A percentile compares a stretch with the other conserved stretches of the same genome.
Conservation (phyloP, 2,797 vertebrate genomes). For the Centropyge bicolor region DNA sequence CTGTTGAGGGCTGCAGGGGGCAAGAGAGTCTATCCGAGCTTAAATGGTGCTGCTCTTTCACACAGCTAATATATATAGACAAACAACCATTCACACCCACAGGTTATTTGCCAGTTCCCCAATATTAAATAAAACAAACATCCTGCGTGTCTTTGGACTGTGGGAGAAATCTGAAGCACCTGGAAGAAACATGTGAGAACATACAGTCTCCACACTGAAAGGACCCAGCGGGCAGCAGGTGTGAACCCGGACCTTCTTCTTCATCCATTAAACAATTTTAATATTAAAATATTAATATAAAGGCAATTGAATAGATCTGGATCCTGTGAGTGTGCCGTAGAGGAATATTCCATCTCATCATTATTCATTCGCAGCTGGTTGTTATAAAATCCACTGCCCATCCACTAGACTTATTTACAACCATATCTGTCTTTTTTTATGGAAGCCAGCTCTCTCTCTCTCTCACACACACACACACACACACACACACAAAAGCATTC, state of each 20-base stretch:
- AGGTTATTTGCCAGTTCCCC: neutral
- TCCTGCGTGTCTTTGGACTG: conserved; percentile 15
- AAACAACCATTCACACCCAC: conserved; percentile 20
- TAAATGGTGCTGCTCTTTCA: neutral
- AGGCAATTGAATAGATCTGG: conserved; percentile 1
- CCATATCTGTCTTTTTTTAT: conserved; percentile 41
- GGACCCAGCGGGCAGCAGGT: neutral
- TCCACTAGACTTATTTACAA: conserved; percentile 25
- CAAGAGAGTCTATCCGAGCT: neutral
- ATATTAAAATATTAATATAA: neutral
- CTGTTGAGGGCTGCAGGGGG: neutral
- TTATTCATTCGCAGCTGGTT: conserved; percentile 41
- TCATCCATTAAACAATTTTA: neutral
- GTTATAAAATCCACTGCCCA: conserved; percentile 21
- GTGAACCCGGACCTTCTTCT: neutral
- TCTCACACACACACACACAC: too few relatives aligned
- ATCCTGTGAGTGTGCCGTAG: conserved; percentile 29
- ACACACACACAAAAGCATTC: conserved; percentile 14
- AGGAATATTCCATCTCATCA: conserved; percentile 5
- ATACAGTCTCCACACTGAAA: conserved; percentile 11
- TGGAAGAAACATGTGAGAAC: neutral
- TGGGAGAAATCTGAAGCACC: conserved; percentile 16
- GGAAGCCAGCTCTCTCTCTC: conserved; percentile 22
- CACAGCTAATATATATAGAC: neutral
- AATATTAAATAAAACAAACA: neutral